A percentile compares a stretch with the other conserved stretches of the same genome.
Conservation (phyloP, 2,888 invertebrate species). For the Phengaris arion region DNA sequence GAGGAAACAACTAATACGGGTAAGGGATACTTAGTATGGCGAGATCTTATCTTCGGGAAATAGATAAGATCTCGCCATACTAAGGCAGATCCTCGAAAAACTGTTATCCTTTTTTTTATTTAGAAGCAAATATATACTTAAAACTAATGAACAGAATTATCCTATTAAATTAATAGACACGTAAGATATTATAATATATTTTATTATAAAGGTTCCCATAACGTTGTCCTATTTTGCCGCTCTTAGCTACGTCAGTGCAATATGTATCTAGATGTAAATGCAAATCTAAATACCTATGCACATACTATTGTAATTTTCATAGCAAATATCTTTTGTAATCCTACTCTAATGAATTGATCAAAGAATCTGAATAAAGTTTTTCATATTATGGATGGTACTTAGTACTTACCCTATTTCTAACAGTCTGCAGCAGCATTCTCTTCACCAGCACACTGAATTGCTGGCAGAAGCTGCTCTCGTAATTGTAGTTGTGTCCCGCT, state of each 20-base stretch:
- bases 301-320: background rate
- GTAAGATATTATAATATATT: too few relatives aligned
- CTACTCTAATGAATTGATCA: background rate
- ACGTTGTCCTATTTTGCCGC: background rate
- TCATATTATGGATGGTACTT: background rate
- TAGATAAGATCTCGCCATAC: too few relatives aligned
- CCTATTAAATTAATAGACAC: too few relatives aligned
- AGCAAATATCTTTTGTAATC: background rate
- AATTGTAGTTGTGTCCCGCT: slow-evolving; percentile 74
- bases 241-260: background rate
- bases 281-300: background rate
- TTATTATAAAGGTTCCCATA: background rate
- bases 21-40: too few relatives aligned
- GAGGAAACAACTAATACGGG: too few relatives aligned
- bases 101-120: too few relatives aligned
- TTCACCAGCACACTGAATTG: slow-evolving; percentile 84
- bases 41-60: too few relatives aligned
- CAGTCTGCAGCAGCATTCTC: slow-evolving; percentile 86
- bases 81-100: too few relatives aligned
- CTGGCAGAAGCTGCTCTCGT: slow-evolving; percentile 80
- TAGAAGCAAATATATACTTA: too few relatives aligned
- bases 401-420: slow-evolving; percentile 83
- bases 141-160: too few relatives aligned
- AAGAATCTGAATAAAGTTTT: background rate
- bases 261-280: background rate